Evolutionary conservation across 2,888 invertebrate species (phyloP).

Genomic region (Adelognathus sp.): DNA sequence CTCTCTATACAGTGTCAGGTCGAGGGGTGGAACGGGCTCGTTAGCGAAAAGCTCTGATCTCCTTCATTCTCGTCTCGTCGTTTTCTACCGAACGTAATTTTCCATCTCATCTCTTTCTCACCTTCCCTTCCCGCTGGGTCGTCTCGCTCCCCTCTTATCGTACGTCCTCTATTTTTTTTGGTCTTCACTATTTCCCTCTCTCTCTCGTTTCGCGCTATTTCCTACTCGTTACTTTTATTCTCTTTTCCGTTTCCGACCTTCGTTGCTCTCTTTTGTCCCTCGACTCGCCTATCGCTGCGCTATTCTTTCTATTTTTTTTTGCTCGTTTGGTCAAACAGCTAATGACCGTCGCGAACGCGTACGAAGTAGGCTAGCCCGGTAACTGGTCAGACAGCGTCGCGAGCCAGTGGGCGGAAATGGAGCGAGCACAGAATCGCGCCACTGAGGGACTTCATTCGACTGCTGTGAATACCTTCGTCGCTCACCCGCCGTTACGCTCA

Average conservation of each 20-base stretch:
- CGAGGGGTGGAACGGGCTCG: constrained; percentile 50
- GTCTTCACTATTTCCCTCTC: background rate
- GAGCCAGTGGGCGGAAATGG: constrained; percentile 13
- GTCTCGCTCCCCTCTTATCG: background rate
- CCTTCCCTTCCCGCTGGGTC: background rate
- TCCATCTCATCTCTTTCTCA: background rate
- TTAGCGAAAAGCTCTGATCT: constrained; percentile 52
- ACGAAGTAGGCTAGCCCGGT: constrained; percentile 26
- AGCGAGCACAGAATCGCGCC: constrained; percentile 24
- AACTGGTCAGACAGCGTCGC: constrained; percentile 37
- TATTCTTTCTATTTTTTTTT: constrained; percentile 10
- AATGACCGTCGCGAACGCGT: constrained; percentile 25
- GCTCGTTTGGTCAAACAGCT: constrained; percentile 36
- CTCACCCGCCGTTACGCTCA: constrained; percentile 22
- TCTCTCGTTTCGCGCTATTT: background rate
- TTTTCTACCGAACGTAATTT: constrained; percentile 35
- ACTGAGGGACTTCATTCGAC: background rate
- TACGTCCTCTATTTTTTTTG: background rate
- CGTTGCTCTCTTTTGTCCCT: background rate
- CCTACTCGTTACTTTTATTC: constrained; percentile 8
- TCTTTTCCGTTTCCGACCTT: background rate
- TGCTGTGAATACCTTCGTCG: constrained; percentile 8
- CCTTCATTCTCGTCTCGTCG: constrained; percentile 41
- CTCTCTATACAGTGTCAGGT: constrained; percentile 14
- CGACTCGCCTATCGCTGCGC: background rate